phyloP scores from a whole-genome alignment of 2,797 vertebrate genomes.

The Tragopan temminckii region DNA sequence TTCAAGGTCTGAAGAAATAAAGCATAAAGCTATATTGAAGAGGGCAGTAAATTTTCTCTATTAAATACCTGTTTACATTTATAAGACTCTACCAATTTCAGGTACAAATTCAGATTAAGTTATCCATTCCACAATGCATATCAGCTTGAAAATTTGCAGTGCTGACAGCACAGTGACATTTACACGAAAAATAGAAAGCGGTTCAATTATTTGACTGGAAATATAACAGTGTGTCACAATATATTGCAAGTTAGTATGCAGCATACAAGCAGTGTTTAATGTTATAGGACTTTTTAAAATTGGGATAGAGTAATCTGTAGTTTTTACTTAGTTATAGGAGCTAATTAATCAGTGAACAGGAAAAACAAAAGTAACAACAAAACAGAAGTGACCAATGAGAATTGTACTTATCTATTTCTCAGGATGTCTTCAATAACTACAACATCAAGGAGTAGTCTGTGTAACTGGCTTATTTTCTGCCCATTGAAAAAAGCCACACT shows the following conservation, averaged over 20 bases:
- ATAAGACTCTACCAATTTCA: not conserved
- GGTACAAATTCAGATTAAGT: not conserved
- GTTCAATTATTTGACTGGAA: not conserved
- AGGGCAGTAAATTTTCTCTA: not conserved
- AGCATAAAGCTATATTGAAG: not conserved
- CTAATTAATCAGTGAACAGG: not conserved
- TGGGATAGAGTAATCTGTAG: not conserved
- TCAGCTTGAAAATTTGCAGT: not conserved
- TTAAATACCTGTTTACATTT: not conserved
- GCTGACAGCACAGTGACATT: not conserved
- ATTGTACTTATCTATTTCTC: not conserved
- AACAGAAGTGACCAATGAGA: not conserved
- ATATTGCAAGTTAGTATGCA: not conserved
- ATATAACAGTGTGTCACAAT: not conserved
- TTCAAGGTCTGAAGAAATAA: not conserved
- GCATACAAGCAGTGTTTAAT: not conserved
- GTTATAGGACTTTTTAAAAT: not conserved
- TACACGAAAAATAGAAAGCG: not conserved
- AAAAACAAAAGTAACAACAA: not conserved
- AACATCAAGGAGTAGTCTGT: constrained; percentile 77
- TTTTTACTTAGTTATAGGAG: not conserved
- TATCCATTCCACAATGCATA: not conserved
- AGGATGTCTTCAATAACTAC: no score
- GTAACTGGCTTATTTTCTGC: constrained; percentile 78
- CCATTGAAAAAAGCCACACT: constrained; percentile 96